Percentiles rank a stretch among this genome's conserved stretches.
Conservation (phyloP, 2,113 vertebrate species). For the Colius striatus region DNA sequence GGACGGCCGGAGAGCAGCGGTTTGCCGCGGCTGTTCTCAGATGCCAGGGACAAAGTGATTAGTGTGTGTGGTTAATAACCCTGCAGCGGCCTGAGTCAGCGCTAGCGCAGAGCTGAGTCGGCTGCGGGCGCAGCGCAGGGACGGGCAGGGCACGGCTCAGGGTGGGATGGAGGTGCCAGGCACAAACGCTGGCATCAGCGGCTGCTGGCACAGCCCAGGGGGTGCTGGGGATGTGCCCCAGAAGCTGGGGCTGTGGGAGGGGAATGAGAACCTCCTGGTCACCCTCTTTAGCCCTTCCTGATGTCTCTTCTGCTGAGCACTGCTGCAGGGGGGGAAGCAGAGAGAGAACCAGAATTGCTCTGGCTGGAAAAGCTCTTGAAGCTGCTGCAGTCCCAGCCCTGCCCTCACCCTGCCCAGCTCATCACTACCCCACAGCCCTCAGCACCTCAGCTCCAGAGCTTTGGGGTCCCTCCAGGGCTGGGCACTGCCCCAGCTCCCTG, state of each 20-base stretch:
- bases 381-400: no score
- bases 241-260: rapidly evolving
- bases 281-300: not conserved
- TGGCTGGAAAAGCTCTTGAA: no score
- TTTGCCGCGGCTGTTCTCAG: not conserved
- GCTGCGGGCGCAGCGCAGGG: rapidly evolving
- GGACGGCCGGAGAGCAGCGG: rapidly evolving
- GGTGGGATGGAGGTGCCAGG: not conserved
- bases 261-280: not conserved
- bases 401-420: no score
- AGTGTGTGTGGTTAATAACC: conserved; percentile 34
- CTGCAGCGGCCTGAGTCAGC: conserved; percentile 43
- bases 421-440: no score
- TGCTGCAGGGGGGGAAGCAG: not conserved
- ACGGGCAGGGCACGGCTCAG: rapidly evolving
- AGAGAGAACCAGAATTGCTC: not conserved
- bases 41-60: conserved; percentile 53
- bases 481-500: no score
- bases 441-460: no score
- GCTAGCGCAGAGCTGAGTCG: not conserved
- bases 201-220: not conserved
- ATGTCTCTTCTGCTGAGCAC: not conserved
- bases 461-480: no score
- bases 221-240: not conserved
- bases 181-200: rapidly evolving